Conservation (phyloP, 2,888 invertebrate genomes). For the Athalia circularis region DNA sequence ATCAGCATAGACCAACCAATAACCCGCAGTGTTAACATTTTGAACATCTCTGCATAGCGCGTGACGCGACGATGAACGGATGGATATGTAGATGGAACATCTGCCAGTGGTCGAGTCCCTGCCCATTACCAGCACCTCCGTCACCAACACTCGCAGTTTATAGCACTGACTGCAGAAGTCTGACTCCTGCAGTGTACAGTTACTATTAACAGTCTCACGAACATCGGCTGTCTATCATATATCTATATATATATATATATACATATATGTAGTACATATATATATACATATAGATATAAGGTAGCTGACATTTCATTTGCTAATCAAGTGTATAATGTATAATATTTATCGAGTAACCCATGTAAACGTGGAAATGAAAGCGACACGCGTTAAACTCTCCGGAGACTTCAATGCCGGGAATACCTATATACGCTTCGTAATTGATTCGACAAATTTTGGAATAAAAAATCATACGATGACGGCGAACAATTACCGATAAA, state of each 20-base stretch:
- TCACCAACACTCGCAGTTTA: neutral
- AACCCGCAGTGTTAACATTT: slow-evolving; percentile 49
- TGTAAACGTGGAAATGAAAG: neutral
- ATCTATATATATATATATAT: no score
- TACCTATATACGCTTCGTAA: neutral
- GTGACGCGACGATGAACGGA: slow-evolving; percentile 52
- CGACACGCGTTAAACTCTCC: slow-evolving; percentile 54
- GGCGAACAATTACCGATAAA: no score
- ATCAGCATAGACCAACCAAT: neutral
- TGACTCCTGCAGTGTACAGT: neutral
- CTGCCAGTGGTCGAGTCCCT: slow-evolving; percentile 67
- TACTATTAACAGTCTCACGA: neutral
- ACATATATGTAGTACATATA: no score
- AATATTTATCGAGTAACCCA: neutral
- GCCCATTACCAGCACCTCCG: slow-evolving; percentile 51
- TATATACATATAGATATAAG: no score
- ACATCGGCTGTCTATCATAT: neutral
- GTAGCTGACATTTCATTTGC: no score
- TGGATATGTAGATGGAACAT: slow-evolving; percentile 70
- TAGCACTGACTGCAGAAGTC: neutral
- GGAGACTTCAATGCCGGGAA: slow-evolving; percentile 53
- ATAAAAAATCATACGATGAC: neutral
- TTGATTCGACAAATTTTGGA: neutral
- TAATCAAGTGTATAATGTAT: no score
- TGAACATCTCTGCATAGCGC: slow-evolving; percentile 62